phyloP scores from a whole-genome alignment of 2,113 vertebrate species.

The Hystrix brachyura region DNA sequence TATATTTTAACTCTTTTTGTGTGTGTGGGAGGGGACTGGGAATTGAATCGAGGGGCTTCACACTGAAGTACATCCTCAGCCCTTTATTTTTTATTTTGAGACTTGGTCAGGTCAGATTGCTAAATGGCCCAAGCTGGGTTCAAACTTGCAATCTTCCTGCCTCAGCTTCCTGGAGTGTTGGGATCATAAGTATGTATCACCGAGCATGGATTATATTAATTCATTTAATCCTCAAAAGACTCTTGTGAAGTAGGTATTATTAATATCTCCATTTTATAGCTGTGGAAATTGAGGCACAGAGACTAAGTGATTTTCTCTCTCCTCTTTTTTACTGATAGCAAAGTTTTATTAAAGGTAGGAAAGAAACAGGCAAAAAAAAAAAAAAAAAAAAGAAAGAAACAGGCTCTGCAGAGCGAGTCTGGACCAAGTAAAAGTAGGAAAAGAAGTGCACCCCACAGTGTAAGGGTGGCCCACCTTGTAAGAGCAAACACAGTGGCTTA shows the following conservation, averaged over 20 bases:
- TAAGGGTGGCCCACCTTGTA: neutral
- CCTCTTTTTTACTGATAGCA: neutral
- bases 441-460: neutral
- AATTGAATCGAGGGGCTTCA: neutral
- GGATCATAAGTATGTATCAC: neutral
- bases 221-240: slow-evolving; percentile 44
- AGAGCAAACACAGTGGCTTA: neutral
- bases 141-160: neutral
- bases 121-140: neutral
- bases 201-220: neutral
- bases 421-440: neutral
- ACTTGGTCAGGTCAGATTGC: neutral
- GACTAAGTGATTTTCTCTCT: neutral
- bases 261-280: neutral
- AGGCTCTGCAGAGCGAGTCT: neutral
- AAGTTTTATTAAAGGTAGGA: neutral
- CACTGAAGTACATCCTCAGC: neutral
- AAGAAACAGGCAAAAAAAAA: neutral
- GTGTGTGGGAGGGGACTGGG: neutral
- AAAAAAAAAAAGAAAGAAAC: neutral
- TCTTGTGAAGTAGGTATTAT: neutral
- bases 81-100: neutral
- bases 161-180: neutral
- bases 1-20: neutral
- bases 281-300: neutral